phyloP scores from a whole-genome alignment of 2,888 invertebrate species.

The Acronicta aceris region DNA sequence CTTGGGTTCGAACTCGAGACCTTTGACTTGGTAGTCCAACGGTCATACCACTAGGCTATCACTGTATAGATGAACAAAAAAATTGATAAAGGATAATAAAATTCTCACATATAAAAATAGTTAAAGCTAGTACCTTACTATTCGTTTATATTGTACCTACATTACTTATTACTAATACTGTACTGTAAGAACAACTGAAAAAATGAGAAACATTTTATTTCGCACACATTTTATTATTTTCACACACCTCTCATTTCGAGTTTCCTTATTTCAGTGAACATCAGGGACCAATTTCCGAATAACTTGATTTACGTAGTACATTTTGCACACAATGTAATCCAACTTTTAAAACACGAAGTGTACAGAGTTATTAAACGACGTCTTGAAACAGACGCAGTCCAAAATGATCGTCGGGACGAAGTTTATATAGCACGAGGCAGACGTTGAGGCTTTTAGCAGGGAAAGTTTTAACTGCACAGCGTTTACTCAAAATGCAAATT shows the following conservation, averaged over 20 bases:
- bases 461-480: conserved; percentile 83
- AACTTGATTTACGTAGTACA: conserved; percentile 12
- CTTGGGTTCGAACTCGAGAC: no score
- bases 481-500: conserved; percentile 87
- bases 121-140: no score
- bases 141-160: no score
- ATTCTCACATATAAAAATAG: no score
- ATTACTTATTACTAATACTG: no score
- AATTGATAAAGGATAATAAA: no score
- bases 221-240: no score
- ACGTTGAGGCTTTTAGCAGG: conserved; percentile 77
- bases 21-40: no score
- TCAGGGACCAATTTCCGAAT: conserved; percentile 9
- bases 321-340: conserved; percentile 44
- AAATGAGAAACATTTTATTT: not conserved
- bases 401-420: conserved; percentile 69
- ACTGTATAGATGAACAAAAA: no score
- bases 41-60: no score
- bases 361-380: conserved; percentile 59
- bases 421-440: conserved; percentile 72
- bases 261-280: not conserved
- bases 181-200: no score
- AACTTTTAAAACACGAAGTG: conserved; percentile 42
- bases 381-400: conserved; percentile 61
- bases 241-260: no score